Conservation (phyloP, 2,888 invertebrate species). For the Microctonus aethiopoides region DNA sequence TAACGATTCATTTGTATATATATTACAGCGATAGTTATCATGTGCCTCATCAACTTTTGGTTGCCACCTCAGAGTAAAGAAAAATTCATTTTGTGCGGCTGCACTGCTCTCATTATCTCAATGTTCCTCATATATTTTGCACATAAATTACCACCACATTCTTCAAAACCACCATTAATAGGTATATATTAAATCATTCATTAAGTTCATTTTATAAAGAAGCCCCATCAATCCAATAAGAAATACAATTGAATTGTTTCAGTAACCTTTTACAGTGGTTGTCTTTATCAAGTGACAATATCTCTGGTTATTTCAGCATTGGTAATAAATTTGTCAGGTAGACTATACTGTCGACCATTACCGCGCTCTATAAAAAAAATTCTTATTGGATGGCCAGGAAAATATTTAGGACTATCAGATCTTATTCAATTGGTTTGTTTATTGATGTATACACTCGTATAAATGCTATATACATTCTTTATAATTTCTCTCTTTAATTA, state of each 20-base stretch:
- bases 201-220: background rate
- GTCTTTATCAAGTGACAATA: conserved; percentile 68
- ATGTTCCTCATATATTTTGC: conserved; percentile 75
- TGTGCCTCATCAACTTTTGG: conserved; percentile 75
- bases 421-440: conserved; percentile 65
- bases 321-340: conserved; percentile 70
- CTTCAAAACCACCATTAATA: conserved; percentile 70
- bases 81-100: conserved; percentile 73
- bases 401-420: conserved; percentile 64
- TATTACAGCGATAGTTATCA: conserved; percentile 70
- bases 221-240: background rate
- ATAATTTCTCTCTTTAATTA: background rate
- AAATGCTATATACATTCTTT: background rate
- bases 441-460: background rate
- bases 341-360: conserved; percentile 66
- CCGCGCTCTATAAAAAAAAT: conserved; percentile 70
- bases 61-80: conserved; percentile 76
- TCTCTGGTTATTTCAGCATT: conserved; percentile 70
- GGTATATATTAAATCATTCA: conserved; percentile 62
- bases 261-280: conserved; percentile 72
- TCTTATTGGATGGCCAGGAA: conserved; percentile 66
- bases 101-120: conserved; percentile 72
- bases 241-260: conserved; percentile 35
- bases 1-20: background rate
- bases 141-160: conserved; percentile 71